phyloP scores from a whole-genome alignment of 2,888 invertebrate species.

The Anthrax anthrax region DNA sequence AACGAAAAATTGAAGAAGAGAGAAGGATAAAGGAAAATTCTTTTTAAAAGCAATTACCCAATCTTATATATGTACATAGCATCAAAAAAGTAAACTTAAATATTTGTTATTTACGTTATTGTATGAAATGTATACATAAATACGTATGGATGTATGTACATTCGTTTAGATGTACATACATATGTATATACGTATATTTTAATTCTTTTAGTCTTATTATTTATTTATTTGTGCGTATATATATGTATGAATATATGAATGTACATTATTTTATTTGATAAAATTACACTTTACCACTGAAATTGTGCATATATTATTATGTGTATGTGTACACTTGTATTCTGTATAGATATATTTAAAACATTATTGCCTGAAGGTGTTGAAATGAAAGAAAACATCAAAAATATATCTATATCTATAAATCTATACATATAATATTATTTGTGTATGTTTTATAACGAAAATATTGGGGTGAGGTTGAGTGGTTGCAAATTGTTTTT shows the following conservation, averaged over 20 bases:
- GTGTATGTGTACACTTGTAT: too few relatives aligned
- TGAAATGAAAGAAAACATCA: slow-evolving; percentile 21
- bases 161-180: background rate
- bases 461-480: slow-evolving; percentile 3
- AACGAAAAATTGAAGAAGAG: background rate
- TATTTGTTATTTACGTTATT: slow-evolving; percentile 11
- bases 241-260: too few relatives aligned
- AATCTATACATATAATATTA: too few relatives aligned
- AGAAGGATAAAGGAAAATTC: slow-evolving; percentile 4
- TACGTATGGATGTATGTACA: background rate
- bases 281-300: too few relatives aligned
- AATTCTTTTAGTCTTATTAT: too few relatives aligned
- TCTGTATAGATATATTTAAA: too few relatives aligned
- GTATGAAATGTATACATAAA: background rate
- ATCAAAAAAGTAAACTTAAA: slow-evolving; percentile 10
- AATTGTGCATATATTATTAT: slow-evolving; percentile 4
- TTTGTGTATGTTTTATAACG: too few relatives aligned
- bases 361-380: slow-evolving; percentile 24
- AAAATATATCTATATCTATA: too few relatives aligned
- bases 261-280: too few relatives aligned
- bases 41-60: slow-evolving; percentile 12
- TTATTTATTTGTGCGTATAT: too few relatives aligned
- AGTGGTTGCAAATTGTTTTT: slow-evolving; percentile 11
- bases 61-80: slow-evolving; percentile 3
- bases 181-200: slow-evolving; percentile 2